Evolutionary conservation across 2,797 vertebrate species (phyloP).

Genomic region (Acanthurus tractus): DNA sequence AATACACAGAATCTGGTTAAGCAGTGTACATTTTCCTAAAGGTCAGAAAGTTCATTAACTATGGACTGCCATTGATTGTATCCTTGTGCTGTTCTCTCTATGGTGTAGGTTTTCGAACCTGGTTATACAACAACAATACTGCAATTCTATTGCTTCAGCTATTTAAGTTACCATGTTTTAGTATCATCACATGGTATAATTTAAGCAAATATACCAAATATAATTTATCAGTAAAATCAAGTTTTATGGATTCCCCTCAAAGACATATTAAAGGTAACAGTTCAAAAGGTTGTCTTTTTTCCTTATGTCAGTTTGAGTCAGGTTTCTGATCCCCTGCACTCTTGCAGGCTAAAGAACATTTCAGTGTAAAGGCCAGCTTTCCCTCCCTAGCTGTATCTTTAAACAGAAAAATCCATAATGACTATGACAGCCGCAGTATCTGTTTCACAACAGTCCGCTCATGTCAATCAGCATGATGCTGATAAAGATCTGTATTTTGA

Average conservation of each 20-base stretch:
- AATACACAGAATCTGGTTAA: conserved; percentile 88
- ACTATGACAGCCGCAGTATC: conserved; percentile 83
- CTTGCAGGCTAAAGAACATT: conserved; percentile 30
- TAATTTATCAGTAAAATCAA: not conserved
- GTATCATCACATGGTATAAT: not conserved
- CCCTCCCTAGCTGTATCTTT: conserved; percentile 52
- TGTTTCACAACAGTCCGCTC: conserved; percentile 86
- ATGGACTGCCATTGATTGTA: conserved; percentile 86
- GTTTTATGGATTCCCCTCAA: conserved; percentile 4
- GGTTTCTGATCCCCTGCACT: conserved; percentile 31
- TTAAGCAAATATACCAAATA: not conserved
- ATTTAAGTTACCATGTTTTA: not conserved
- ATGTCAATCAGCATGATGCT: conserved; percentile 82
- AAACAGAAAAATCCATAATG: conserved; percentile 81
- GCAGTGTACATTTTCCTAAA: conserved; percentile 87
- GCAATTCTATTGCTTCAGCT: not conserved
- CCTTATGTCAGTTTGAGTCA: conserved; percentile 15
- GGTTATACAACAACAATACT: not conserved
- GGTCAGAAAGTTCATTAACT: conserved; percentile 90
- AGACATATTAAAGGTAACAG: conserved; percentile 32
- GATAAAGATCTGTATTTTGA: conserved; percentile 88
- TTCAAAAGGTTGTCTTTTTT: conserved; percentile 26
- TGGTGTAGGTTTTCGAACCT: conserved; percentile 60
- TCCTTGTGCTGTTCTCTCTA: conserved; percentile 70
- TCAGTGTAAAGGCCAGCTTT: conserved; percentile 19